These are phyloP conservation scores for Beroe forskalii DNA, from an alignment of 37 sponge, comb jelly and placozoan species.

Conservation along the genomic window DNA sequence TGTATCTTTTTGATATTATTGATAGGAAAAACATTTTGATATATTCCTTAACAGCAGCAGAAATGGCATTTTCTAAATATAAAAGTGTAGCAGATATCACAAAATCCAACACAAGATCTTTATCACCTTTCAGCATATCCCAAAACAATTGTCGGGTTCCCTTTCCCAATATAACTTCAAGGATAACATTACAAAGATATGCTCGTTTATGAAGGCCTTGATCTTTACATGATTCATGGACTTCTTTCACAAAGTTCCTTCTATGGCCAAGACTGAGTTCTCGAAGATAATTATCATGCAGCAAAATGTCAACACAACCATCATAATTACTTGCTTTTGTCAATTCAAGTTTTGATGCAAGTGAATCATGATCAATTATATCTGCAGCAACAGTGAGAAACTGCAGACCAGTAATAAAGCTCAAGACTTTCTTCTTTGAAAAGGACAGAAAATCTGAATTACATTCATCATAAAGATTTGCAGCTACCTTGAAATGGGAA, in stretches of 20 bases:
- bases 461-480: neutral
- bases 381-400: slow-evolving; percentile 33
- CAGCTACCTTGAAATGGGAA: slow-evolving; percentile 16
- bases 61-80: neutral
- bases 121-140: slow-evolving; percentile 59
- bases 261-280: slow-evolving; percentile 18
- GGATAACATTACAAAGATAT: slow-evolving; percentile 37
- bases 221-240: slow-evolving; percentile 16
- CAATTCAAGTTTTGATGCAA: slow-evolving; percentile 7
- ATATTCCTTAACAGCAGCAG: neutral
- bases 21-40: slow-evolving; percentile 28
- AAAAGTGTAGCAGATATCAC: slow-evolving; percentile 14
- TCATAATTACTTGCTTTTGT: slow-evolving; percentile 10
- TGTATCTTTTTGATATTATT: neutral
- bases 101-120: slow-evolving; percentile 42
- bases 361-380: neutral
- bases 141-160: slow-evolving; percentile 5
- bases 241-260: slow-evolving; percentile 3
- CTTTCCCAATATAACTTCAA: slow-evolving; percentile 49
- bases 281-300: neutral
- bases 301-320: slow-evolving; percentile 33
- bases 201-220: slow-evolving; percentile 31
- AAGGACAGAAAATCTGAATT: slow-evolving; percentile 8
- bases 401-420: neutral
- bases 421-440: neutral